phyloP scores from a whole-genome alignment of 1,140 invertebrate species.

The Drosophila rufa region DNA sequence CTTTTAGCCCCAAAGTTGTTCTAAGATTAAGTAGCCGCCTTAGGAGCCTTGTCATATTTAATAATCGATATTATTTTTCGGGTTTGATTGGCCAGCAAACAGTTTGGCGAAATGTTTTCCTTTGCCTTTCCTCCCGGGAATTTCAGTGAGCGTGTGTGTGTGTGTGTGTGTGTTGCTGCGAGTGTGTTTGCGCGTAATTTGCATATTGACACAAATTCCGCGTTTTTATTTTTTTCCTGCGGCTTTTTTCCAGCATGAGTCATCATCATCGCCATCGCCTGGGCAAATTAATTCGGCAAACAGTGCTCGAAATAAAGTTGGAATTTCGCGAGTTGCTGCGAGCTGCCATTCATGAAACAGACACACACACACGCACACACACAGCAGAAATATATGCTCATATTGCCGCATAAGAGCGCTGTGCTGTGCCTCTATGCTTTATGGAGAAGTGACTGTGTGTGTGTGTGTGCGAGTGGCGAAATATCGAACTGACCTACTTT shows the following conservation, averaged over 20 bases:
- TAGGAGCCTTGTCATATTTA: neutral
- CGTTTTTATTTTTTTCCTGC: neutral
- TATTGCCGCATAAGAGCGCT: constrained; percentile 25
- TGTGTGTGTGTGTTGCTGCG: no score
- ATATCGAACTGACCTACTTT: constrained; percentile 82
- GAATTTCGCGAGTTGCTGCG: constrained; percentile 19
- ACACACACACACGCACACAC: constrained; percentile 9
- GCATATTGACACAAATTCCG: constrained; percentile 36
- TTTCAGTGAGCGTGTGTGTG: no score
- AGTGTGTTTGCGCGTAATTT: constrained; percentile 19
- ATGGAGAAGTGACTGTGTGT: constrained; percentile 26
- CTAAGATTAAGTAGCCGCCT: neutral
- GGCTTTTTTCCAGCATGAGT: constrained; percentile 14
- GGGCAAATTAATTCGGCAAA: constrained; percentile 38
- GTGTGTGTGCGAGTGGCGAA: constrained; percentile 54
- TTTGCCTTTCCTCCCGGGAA: neutral
- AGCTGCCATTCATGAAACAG: constrained; percentile 45
- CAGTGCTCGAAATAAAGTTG: constrained; percentile 17
- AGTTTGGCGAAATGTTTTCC: neutral
- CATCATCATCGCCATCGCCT: constrained; percentile 17
- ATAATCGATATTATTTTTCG: constrained; percentile 13
- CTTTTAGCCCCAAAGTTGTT: neutral
- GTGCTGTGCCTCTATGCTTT: constrained; percentile 33
- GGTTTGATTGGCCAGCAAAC: neutral
- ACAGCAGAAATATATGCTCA: constrained; percentile 31